Base-by-base conservation (phyloP, 2,888 invertebrate species). In the Stegophylla sp. region DNA sequence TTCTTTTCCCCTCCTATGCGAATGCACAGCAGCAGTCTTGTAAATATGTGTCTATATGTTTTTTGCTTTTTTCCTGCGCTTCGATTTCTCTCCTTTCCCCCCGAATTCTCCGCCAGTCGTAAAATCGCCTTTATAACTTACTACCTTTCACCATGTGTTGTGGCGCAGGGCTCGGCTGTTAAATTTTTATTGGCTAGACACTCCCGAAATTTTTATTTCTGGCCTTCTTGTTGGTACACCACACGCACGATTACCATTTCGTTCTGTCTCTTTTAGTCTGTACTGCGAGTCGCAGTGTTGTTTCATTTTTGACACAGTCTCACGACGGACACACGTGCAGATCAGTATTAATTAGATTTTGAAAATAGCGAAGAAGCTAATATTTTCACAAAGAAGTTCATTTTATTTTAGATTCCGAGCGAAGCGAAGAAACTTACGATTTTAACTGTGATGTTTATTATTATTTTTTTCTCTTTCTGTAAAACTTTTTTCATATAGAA, bases 201-300 rank as follows among this genome's bases (percentile, higher is more conserved):
- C 75, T 76, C 64, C 75, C 64, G 75, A 76, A 76, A 53, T 64
- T 75, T 76, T 76, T 76, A 53, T 66, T 66, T 75, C 41, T 41
- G 34, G 17, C 23, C 63, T 15, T 20, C 13, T 48, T 15, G 15
- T 34, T 28, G n/a, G 26, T 23, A 13, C 48, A 20, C 23, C 23
- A 26, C 26, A 51, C 69, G 5, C 48, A n/a, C 17, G 20, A 41
- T 20, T 20, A n/a, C 13, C 3, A 41, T 72, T 72, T 41, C 41
- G 20, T 43, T 9, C 10, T 17, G 23, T 56, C 17, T 72, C 41
- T 56, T 12, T 43, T 72, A 41, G 12, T 26, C 23, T 9, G 20
- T 12, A 23, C n/a, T n/a, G n/a, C 20, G 34, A 20, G 56, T 5
- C 3, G 20, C 7, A 20, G 12, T 17, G 17, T 17, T 53, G 51